Conservation (phyloP, 2,888 invertebrate species). For the Mamestra brassicae region DNA sequence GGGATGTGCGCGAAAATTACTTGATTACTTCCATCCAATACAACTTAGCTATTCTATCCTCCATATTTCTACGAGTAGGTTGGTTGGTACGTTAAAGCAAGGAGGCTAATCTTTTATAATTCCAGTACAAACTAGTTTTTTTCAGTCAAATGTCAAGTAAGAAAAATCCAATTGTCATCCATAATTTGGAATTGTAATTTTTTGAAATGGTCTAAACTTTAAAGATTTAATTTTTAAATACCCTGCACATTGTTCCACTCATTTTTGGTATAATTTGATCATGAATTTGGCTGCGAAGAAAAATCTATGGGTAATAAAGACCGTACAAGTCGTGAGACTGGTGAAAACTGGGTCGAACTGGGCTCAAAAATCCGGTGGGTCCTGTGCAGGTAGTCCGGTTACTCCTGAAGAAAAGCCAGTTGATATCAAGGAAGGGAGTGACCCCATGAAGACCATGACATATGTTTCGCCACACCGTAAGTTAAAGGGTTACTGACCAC, state of each 20-base stretch:
- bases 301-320: slow-evolving; percentile 15
- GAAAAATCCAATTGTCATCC: background rate
- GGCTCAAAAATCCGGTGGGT: background rate
- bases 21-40: too few species aligned
- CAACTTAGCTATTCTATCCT: too few species aligned
- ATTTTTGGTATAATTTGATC: background rate
- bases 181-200: background rate
- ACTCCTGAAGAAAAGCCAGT: background rate
- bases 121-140: background rate
- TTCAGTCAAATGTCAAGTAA: background rate
- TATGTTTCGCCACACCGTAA: background rate
- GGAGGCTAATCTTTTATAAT: background rate
- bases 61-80: too few species aligned
- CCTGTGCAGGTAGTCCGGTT: background rate
- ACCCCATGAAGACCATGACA: background rate
- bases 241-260: background rate
- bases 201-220: slow-evolving; percentile 14
- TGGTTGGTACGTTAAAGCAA: too few species aligned
- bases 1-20: too few species aligned
- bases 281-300: slow-evolving; percentile 26
- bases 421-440: background rate
- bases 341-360: background rate
- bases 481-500: background rate
- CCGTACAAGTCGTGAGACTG: slow-evolving; percentile 1
- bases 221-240: background rate